Percentiles rank a stretch among this genome's conserved stretches.
Evolutionary conservation across 2,888 invertebrate species (phyloP).

Genomic region (Trypoxylon attenuatum): DNA sequence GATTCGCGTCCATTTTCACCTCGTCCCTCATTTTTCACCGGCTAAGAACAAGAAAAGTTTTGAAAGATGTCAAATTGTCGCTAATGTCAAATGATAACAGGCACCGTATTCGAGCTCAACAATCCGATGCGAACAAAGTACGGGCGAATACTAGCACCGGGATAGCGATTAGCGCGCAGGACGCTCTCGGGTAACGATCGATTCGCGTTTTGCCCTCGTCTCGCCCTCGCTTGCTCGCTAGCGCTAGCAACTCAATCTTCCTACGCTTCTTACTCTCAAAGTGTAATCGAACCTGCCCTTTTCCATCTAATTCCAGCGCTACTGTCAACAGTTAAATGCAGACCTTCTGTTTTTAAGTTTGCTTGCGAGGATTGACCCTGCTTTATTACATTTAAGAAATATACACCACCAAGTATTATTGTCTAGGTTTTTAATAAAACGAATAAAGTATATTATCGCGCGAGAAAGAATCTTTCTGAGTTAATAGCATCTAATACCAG

Average conservation of each 20-base stretch:
- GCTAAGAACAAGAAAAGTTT: not conserved
- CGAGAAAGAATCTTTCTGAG: too few relatives aligned
- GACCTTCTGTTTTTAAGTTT: too few relatives aligned
- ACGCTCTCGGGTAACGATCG: slow-evolving; percentile 67
- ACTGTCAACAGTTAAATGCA: too few relatives aligned
- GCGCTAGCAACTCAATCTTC: slow-evolving; percentile 60
- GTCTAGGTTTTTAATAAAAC: too few relatives aligned
- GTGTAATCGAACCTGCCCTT: too few relatives aligned
- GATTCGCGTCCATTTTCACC: slow-evolving; percentile 71
- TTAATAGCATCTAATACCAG: too few relatives aligned
- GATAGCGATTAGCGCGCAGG: slow-evolving; percentile 70
- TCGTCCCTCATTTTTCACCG: slow-evolving; percentile 61
- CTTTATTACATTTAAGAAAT: too few relatives aligned
- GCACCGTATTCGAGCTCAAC: slow-evolving; percentile 32
- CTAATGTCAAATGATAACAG: slow-evolving; percentile 8
- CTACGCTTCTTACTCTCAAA: too few relatives aligned
- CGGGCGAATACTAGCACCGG: slow-evolving; percentile 68
- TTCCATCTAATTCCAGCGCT: too few relatives aligned
- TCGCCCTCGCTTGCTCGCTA: slow-evolving; percentile 67
- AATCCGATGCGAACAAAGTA: slow-evolving; percentile 57
- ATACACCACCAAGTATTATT: too few relatives aligned
- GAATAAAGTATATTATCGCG: too few relatives aligned
- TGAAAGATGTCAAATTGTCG: not conserved
- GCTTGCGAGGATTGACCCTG: too few relatives aligned
- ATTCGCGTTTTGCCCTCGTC: slow-evolving; percentile 67